phyloP scores from a whole-genome alignment of 2,797 vertebrate genomes.

The Periparus ater region DNA sequence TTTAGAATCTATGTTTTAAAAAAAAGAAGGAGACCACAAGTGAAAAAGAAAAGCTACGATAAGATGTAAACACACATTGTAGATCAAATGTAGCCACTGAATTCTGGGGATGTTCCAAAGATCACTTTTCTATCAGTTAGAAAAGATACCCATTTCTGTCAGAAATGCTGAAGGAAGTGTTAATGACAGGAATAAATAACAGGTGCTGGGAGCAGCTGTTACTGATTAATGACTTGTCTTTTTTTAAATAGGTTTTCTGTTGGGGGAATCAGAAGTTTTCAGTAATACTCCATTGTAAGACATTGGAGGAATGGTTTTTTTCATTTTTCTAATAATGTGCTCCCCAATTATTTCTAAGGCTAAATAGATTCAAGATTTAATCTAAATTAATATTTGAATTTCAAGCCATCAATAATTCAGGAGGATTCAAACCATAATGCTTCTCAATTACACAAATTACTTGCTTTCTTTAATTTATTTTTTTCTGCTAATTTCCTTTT shows the following conservation, averaged over 20 bases:
- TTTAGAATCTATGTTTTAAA: not conserved
- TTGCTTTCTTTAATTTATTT: not conserved
- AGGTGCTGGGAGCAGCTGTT: conserved; percentile 78
- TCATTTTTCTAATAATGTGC: not conserved
- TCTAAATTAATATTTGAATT: conserved; percentile 17
- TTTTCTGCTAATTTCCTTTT: not conserved
- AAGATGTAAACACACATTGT: not conserved
- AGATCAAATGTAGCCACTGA: not conserved
- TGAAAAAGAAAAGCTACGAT: not conserved
- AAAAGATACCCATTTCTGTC: conserved; percentile 54
- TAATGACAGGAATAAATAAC: conserved; percentile 61
- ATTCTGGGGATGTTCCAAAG: conserved; percentile 31
- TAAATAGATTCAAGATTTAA: conserved; percentile 16
- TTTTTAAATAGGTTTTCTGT: conserved; percentile 66
- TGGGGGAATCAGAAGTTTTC: conserved; percentile 55
- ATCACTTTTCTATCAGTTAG: conserved; percentile 9
- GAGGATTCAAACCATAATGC: not conserved
- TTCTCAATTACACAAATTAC: not conserved
- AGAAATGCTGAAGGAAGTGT: conserved; percentile 62
- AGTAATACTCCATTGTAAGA: conserved; percentile 30
- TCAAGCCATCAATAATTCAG: not conserved
- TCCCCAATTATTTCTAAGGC: not conserved
- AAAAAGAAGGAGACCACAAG: not conserved
- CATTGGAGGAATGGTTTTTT: conserved; percentile 28
- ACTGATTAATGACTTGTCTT: conserved; percentile 50